Evolutionary conservation across 2,888 invertebrate genomes (phyloP).

Genomic region (Criorhina ranunculi): DNA sequence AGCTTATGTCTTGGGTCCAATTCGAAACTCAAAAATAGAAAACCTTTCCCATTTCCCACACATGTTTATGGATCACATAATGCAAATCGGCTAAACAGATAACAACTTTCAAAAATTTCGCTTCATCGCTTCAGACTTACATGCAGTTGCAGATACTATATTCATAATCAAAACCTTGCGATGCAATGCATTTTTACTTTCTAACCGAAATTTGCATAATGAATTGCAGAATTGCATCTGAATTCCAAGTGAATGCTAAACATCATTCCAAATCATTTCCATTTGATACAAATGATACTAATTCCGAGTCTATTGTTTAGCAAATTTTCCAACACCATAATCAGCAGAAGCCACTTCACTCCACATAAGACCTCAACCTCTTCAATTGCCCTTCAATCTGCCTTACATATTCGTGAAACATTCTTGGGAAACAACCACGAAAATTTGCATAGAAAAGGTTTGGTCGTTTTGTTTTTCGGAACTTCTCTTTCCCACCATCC

Average conservation of each 20-base stretch:
- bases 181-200: constrained; percentile 63
- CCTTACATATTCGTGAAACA: constrained; percentile 10
- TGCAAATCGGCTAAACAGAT: constrained; percentile 4
- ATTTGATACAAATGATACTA: constrained; percentile 28
- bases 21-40: no score
- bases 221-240: constrained; percentile 61
- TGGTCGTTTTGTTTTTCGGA: not conserved
- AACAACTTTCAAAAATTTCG: constrained; percentile 35
- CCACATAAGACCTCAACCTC: constrained; percentile 60
- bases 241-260: constrained; percentile 42
- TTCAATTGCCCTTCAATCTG: constrained; percentile 71
- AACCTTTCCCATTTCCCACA: constrained; percentile 18
- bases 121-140: not conserved
- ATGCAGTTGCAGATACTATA: not conserved
- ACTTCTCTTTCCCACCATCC: not conserved
- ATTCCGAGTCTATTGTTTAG: constrained; percentile 51
- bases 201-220: constrained; percentile 72
- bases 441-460: constrained; percentile 69
- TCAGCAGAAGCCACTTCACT: constrained; percentile 10
- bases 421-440: constrained; percentile 53
- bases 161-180: constrained; percentile 36
- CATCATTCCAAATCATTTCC: constrained; percentile 43
- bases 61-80: constrained; percentile 1
- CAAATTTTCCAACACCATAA: constrained; percentile 59
- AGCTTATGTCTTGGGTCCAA: no score